Base-by-base conservation (phyloP, 2,797 vertebrate genomes). In the Dicrostonyx torquatus region DNA sequence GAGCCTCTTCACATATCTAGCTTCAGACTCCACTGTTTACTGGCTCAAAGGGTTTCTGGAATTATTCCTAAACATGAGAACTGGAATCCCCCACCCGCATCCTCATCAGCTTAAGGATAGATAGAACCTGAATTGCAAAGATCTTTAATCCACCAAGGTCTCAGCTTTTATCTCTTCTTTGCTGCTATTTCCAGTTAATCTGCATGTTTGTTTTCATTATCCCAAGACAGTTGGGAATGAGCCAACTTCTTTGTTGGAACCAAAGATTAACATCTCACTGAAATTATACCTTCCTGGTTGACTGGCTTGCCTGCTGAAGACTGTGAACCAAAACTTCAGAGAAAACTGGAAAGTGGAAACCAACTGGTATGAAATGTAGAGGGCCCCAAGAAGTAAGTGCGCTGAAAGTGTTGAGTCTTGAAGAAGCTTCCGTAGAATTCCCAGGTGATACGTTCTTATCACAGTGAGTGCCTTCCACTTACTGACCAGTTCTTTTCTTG, bases 181-280 rank as follows among this genome's bases (percentile, higher is more conserved):
- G 60, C 66, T 75, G 5, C 79, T 94, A 31, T 87, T 95, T 93
- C 90, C 92, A 73, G 53, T 80, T 95, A 93, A 89, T 90, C 90
- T 66, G 37, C 64, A n/a, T 86, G 82, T 79, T 94, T 95, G 50
- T 95, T 96, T 96, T 66, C 24, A 50, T 8, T 89, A 90, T 92
- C 43, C 76, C 40, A 85, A 72, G 26, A 75, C 86, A 90, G 0
- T 64, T 93, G 73, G 24, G 89, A 91, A 82, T 68, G 68, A 88
- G 45, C 48, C 24, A 50, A 13, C n/a, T 77, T 53, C 15, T 58
- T 37, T 87, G 34, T 76, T 90, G 77, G 18, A 62, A 53, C 64
- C 92, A 15, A 43, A 64, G 77, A 80, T 82, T 80, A 64, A 83
- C 29, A 14, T 78, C 70, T 89, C 50, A 89, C 31, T 75, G 94